Evolutionary conservation across 2,113 vertebrate species (phyloP).

Genomic region (Pollachius pollachius): DNA sequence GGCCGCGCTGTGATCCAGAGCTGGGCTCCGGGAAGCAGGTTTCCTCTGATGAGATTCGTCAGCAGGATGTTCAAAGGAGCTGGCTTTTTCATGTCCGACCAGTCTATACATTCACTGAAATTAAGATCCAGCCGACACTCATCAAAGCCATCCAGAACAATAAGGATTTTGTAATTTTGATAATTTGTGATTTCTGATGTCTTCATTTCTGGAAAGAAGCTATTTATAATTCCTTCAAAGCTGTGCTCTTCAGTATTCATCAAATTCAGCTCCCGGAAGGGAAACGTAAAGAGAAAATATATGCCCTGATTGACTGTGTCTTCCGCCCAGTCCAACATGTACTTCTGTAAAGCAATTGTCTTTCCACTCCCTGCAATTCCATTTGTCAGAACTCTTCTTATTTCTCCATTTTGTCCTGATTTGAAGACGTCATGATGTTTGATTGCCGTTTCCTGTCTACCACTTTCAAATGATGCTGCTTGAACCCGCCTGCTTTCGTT

Average conservation of each 20-base stretch:
- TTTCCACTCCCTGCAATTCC: constrained; percentile 55
- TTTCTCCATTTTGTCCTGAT: rapidly evolving
- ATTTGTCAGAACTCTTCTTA: constrained; percentile 29
- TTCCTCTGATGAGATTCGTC: constrained; percentile 38
- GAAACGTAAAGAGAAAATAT: constrained; percentile 21
- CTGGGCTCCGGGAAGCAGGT: constrained; percentile 28
- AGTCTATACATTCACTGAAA: background rate
- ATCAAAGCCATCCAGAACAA: constrained; percentile 57
- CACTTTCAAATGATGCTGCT: constrained; percentile 21
- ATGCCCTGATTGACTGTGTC: background rate
- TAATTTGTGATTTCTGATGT: constrained; percentile 40
- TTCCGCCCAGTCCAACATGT: constrained; percentile 55
- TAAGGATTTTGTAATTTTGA: background rate
- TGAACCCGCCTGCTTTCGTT: background rate
- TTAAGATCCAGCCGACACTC: constrained; percentile 15
- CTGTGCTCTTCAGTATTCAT: constrained; percentile 9
- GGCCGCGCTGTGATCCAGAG: constrained; percentile 51
- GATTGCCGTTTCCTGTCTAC: constrained; percentile 29
- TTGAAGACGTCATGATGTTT: constrained; percentile 43
- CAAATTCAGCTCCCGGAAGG: constrained; percentile 47
- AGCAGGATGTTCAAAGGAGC: constrained; percentile 13
- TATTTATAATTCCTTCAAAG: background rate
- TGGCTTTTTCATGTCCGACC: rapidly evolving
- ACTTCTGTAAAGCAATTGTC: constrained; percentile 42
- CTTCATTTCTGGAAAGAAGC: constrained; percentile 39